Evolutionary conservation across 2,888 invertebrate species (phyloP), one percentile per base, ranked within the genome.

Genomic region (Agrochola litura): DNA sequence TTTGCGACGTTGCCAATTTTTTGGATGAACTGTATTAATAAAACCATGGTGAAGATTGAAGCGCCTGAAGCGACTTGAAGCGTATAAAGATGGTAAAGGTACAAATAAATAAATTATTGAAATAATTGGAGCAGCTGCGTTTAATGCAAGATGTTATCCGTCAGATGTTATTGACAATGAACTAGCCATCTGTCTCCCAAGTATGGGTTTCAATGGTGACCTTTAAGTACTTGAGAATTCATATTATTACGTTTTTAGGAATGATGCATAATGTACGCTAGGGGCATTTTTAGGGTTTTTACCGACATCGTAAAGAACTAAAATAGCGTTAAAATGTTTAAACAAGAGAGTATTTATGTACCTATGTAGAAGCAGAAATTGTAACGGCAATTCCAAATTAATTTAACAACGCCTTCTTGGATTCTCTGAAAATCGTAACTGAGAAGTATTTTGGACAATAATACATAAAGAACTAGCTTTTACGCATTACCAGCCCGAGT

Each of bases 101-200:
- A 65, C 4, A 6, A 41, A 46, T 14, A 46, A 37, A 12, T 8
- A 46, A 41, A 14, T 46, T 4, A 60, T 37, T 30, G 6, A 58
- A 60, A 46, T 63, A 58, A 67, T 37, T 43, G n/a, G 10, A 58
- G 37, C 49, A 63, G 37, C 61, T 67, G 61, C 43, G n/a, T 10
- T 10, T 56, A 1, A 5, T 54, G 37, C 73, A 67, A 71, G 71
- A 30, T 71, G 60, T 16, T 54, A 46, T 0, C 3, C 9, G 0
- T 46, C 61, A 79, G 30, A 25, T 63, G 70, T 46, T 54, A 41
- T 70, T 41, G 25, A 41, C 12, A 67, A 70, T 60, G 25, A 6
- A 52, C 25, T 19, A 43, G 14, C 41, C 58, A 58, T 54, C 78
- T 77, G 52, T 37, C 12, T 37, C n/a, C 46, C n/a, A 10, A 30